Evolutionary conservation across 2,888 invertebrate genomes (phyloP), one percentile per base, ranked within the genome.

Genomic region (Sinopyrophorus schimmeli): DNA sequence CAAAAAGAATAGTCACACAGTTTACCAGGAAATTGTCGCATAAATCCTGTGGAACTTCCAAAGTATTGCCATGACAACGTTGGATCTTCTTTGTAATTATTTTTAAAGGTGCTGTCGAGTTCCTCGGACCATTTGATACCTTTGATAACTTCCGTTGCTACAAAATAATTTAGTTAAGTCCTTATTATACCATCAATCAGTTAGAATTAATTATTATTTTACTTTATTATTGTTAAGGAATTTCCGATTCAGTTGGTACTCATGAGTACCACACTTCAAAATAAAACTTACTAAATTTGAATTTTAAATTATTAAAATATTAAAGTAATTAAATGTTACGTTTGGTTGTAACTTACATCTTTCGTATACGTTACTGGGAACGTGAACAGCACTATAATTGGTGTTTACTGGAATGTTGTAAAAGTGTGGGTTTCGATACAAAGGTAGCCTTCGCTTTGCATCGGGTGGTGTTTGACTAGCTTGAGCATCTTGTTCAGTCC

Each of bases 11-110:
- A n/a, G n/a, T n/a, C n/a, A n/a, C n/a, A n/a, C n/a, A n/a, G n/a
- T n/a, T n/a, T 17, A 89, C 91, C 91, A 63, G 99, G 99, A 76
- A 89, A 99, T 71, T 95, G 92, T 62, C 98, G 81, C 84, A 99
- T 92, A 72, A 98, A 97, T 24, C 99, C 99, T 10, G 92, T 89
- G 20, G 95, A 87, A 72, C 95, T 96, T 55, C 98, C 97, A 74
- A 98, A 99, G 73, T 94, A 97, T 76, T 99, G 99, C 94, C 97
- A 99, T 3, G 92, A 91, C 26, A 96, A 77, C 2, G 91, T 87
- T 9, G 91, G 90, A 73, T 94, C 92, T 48, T 82, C 81, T 68
- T 87, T 83, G 68, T 88, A 89, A 74, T 96, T 96, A 66, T 86
- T 84, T 58, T 83, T 83, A 74, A 97, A 98, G 59, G 87, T 89